These are phyloP conservation scores for Sitta europaea DNA, from an alignment of 2,113 vertebrate species.

Conservation along the genomic window DNA sequence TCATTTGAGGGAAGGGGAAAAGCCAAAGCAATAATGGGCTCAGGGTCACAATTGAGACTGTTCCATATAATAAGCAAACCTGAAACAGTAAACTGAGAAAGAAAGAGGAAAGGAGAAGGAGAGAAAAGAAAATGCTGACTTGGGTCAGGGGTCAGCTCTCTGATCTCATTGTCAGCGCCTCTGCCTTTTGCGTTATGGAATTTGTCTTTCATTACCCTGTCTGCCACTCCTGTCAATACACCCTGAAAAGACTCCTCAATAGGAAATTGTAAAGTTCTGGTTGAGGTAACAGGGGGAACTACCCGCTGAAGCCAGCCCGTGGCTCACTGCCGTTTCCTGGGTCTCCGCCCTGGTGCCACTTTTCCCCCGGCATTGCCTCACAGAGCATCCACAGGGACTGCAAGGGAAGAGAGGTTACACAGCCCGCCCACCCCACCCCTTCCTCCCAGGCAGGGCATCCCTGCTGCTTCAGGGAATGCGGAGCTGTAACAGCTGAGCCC, in stretches of 20 bases:
- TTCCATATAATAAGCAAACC: constrained; percentile 18
- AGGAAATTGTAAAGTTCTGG: constrained; percentile 61
- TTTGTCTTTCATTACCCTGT: constrained; percentile 79
- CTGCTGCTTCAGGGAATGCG: background rate
- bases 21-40: constrained; percentile 72
- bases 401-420: background rate
- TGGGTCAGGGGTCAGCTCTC: constrained; percentile 80
- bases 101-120: constrained; percentile 67
- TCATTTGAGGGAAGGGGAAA: constrained; percentile 48
- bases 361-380: background rate
- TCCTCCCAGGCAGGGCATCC: background rate
- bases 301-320: background rate
- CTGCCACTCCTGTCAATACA: constrained; percentile 71
- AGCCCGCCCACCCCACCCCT: background rate
- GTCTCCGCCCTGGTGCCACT: background rate
- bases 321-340: background rate
- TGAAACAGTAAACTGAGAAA: constrained; percentile 14
- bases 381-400: background rate
- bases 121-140: constrained; percentile 73
- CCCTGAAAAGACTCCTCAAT: constrained; percentile 48
- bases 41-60: constrained; percentile 70
- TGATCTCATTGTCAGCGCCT: constrained; percentile 79
- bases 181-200: constrained; percentile 72
- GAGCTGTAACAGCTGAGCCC: background rate
- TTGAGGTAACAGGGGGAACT: constrained; percentile 45